Evolutionary conservation across 2,797 vertebrate genomes (phyloP).

Genomic region (Toxotes lorentzi): DNA sequence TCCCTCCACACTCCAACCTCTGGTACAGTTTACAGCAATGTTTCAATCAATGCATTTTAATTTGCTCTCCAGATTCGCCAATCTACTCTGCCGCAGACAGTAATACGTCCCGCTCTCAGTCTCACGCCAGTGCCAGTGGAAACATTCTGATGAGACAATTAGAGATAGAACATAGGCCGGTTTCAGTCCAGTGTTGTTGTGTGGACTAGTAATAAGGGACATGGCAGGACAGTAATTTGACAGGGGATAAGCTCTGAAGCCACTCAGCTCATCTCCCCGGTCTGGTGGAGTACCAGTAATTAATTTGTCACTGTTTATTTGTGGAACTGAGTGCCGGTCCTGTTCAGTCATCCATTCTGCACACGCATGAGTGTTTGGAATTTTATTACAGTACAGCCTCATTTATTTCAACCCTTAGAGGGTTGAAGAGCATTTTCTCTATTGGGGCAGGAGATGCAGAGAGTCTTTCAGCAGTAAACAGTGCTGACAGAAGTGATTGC

Average conservation of each 20-base stretch:
- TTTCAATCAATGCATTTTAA: constrained; percentile 32
- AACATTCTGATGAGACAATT: constrained; percentile 54
- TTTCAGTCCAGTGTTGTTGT: constrained; percentile 40
- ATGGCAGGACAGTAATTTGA: constrained; percentile 72
- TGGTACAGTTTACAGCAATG: not conserved
- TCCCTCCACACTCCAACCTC: constrained; percentile 1
- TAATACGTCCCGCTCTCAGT: not conserved
- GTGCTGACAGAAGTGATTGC: not conserved
- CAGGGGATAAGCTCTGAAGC: constrained; percentile 64
- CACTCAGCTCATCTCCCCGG: constrained; percentile 46
- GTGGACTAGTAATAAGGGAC: constrained; percentile 73
- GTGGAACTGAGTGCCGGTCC: constrained; percentile 57
- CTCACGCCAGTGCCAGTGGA: constrained; percentile 12
- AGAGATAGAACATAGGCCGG: constrained; percentile 31
- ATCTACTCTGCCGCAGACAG: constrained; percentile 22
- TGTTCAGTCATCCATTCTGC: constrained; percentile 11
- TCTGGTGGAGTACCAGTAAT: constrained; percentile 71
- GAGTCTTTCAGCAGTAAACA: not conserved
- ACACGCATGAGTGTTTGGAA: constrained; percentile 5
- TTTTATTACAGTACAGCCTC: constrained; percentile 17
- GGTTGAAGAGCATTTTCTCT: not conserved
- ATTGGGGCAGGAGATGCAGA: not conserved
- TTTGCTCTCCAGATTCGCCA: constrained; percentile 17
- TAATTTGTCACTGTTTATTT: constrained; percentile 76
- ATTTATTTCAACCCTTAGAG: constrained; percentile 33